Percentiles rank a stretch among this genome's conserved stretches.
phyloP scores from a whole-genome alignment of 1,140 invertebrate species.

The Meteorus sp. region DNA sequence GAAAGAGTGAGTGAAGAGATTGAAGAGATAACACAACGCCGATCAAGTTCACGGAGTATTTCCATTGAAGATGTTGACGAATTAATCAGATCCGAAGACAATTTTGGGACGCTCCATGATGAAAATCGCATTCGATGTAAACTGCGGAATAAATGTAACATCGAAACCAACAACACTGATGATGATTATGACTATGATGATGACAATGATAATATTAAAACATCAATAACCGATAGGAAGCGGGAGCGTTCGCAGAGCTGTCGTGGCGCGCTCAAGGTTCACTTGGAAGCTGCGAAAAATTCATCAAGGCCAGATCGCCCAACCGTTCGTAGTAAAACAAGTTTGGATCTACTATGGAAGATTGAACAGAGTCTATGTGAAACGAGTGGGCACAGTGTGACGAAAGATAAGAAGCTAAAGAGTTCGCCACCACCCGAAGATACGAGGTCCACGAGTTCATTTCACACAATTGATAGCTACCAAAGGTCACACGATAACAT shows the following conservation, averaged over 20 bases:
- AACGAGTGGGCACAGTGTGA: not conserved
- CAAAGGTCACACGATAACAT: slow-evolving; percentile 40
- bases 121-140: slow-evolving; percentile 6
- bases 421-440: slow-evolving; percentile 44
- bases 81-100: slow-evolving; percentile 38
- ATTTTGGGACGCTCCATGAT: slow-evolving; percentile 32
- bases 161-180: not conserved
- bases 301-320: no score
- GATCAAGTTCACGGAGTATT: slow-evolving; percentile 37
- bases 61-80: slow-evolving; percentile 44
- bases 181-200: no score
- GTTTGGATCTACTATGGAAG: no score
- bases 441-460: slow-evolving; percentile 24
- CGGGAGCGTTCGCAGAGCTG: no score
- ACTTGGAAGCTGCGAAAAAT: no score
- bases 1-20: not conserved
- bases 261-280: no score
- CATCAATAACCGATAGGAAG: no score
- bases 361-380: no score
- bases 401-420: slow-evolving; percentile 44
- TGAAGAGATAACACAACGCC: slow-evolving; percentile 9
- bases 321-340: no score
- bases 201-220: no score
- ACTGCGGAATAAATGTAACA: not conserved
- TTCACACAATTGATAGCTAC: slow-evolving; percentile 32